Percentiles rank a stretch among this genome's conserved stretches.
phyloP scores from a whole-genome alignment of 2,113 vertebrate species.

The Archocentrus centrarchus region DNA sequence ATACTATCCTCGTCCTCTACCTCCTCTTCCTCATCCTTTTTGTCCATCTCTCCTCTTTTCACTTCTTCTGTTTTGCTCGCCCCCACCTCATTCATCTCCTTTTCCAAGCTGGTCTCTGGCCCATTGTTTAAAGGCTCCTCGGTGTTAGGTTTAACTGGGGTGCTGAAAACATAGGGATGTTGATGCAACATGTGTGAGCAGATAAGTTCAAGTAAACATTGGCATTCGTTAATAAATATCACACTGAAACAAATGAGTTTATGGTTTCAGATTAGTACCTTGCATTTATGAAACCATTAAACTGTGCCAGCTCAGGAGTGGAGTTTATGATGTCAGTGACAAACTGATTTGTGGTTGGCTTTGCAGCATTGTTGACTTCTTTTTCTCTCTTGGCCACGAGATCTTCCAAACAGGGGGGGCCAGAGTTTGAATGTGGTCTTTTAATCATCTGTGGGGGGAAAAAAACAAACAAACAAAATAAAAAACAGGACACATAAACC shows the following conservation, averaged over 20 bases:
- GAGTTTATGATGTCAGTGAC: slow-evolving; percentile 80
- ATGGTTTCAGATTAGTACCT: slow-evolving; percentile 64
- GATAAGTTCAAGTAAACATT: background rate
- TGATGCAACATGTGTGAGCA: background rate
- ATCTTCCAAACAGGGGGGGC: slow-evolving; percentile 49
- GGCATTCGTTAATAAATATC: background rate
- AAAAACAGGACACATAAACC: background rate
- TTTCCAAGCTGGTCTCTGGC: slow-evolving; percentile 48
- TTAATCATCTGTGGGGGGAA: slow-evolving; percentile 38
- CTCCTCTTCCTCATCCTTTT: slow-evolving; percentile 35
- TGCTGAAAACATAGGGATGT: slow-evolving; percentile 27
- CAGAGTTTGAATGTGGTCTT: slow-evolving; percentile 58
- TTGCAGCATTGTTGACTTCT: slow-evolving; percentile 13
- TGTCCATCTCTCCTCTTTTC: background rate
- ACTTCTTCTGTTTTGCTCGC: background rate
- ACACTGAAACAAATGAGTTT: background rate
- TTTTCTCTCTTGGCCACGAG: slow-evolving; percentile 39
- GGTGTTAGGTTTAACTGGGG: slow-evolving; percentile 37
- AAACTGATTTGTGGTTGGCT: slow-evolving; percentile 58
- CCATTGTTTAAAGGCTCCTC: slow-evolving; percentile 8
- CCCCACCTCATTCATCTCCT: slow-evolving; percentile 45
- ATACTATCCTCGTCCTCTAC: slow-evolving; percentile 71
- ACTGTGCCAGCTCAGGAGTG: slow-evolving; percentile 80
- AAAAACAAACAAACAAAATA: background rate
- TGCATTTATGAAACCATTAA: slow-evolving; percentile 56